Percentiles rank a stretch among this genome's conserved stretches.
These are phyloP conservation scores for Polypedilum vanderplanki DNA, from an alignment of 1,140 invertebrate species.

Conservation along the genomic window DNA sequence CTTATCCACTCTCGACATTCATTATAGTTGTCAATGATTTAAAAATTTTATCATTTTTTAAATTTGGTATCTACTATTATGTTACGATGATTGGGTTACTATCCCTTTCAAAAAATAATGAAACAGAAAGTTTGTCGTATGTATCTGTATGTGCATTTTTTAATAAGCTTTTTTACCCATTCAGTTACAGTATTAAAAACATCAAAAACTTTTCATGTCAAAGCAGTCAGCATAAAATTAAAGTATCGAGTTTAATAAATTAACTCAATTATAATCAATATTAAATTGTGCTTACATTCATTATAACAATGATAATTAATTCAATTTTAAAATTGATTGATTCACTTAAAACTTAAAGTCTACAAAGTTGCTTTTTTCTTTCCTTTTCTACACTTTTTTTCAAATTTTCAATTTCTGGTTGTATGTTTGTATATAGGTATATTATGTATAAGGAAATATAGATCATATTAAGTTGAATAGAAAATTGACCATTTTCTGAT, in stretches of 20 bases:
- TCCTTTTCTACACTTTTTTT: background rate
- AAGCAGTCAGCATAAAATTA: slow-evolving; percentile 3
- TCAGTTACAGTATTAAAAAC: too few relatives aligned
- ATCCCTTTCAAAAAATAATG: too few relatives aligned
- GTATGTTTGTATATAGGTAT: background rate
- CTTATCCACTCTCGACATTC: background rate
- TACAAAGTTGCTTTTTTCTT: background rate
- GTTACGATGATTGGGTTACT: too few relatives aligned
- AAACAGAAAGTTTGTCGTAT: too few relatives aligned
- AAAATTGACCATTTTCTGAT: too few relatives aligned
- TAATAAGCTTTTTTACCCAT: too few relatives aligned
- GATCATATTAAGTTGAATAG: too few relatives aligned
- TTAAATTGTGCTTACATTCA: slow-evolving; percentile 19
- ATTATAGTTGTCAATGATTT: too few relatives aligned
- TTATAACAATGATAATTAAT: slow-evolving; percentile 20
- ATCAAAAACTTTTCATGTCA: background rate
- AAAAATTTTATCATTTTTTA: too few relatives aligned
- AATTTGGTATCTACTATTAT: too few relatives aligned
- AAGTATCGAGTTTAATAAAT: slow-evolving; percentile 16
- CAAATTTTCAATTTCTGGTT: background rate
- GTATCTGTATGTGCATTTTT: too few relatives aligned
- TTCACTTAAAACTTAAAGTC: slow-evolving; percentile 14
- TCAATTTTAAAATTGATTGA: slow-evolving; percentile 10
- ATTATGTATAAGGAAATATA: background rate
- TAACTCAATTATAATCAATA: slow-evolving; percentile 19